Conservation (phyloP, 2,113 vertebrate genomes). For the Aythya baeri region DNA sequence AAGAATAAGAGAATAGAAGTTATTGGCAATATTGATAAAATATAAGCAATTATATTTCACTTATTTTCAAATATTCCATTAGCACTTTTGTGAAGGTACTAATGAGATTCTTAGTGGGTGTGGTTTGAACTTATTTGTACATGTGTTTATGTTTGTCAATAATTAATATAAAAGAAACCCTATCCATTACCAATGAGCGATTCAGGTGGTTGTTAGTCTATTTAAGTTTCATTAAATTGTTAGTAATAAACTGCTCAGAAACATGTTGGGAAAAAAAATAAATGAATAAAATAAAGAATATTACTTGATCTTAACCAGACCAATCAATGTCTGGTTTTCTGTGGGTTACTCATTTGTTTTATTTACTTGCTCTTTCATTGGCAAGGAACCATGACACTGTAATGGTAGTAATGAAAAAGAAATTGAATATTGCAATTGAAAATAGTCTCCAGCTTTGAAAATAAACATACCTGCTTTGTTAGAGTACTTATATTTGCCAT, state of each 20-base stretch:
- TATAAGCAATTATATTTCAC: neutral
- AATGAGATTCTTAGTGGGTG: neutral
- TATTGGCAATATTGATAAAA: neutral
- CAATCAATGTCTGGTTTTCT: neutral
- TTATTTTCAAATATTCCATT: neutral
- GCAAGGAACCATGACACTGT: conserved; percentile 42
- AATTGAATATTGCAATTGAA: conserved; percentile 71
- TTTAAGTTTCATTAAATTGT: neutral
- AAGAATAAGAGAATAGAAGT: accelerated
- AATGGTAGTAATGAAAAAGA: conserved; percentile 72
- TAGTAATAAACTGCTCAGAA: neutral
- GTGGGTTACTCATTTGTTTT: conserved; percentile 44
- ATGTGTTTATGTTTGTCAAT: neutral
- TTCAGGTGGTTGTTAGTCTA: neutral
- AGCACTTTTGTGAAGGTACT: neutral
- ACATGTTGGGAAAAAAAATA: neutral
- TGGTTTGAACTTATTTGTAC: neutral
- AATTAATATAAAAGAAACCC: neutral
- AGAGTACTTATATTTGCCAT: conserved; percentile 52
- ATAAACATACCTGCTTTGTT: conserved; percentile 53
- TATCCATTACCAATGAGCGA: neutral
- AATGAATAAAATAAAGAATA: neutral
- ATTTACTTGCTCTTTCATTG: conserved; percentile 53
- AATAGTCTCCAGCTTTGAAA: conserved; percentile 70
- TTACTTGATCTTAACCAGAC: neutral